Evolutionary conservation across 2,888 invertebrate genomes (phyloP).

Genomic region (Hipparchia sbordonii): DNA sequence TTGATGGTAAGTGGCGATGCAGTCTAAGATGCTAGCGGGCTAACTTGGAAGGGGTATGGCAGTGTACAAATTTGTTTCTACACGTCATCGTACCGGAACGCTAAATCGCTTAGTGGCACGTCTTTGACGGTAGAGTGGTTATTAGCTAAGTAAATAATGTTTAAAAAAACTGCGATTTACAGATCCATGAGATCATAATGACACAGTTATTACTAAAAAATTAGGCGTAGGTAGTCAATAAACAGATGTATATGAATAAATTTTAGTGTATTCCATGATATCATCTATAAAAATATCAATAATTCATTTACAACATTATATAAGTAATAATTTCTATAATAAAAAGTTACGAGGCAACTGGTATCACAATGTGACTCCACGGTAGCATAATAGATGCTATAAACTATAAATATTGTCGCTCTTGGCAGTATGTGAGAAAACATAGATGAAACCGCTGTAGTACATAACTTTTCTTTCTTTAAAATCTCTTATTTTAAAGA

Average conservation of each 20-base stretch:
- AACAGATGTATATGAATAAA: constrained; percentile 13
- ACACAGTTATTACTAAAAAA: not conserved
- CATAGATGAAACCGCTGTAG: constrained; percentile 43
- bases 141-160: too few species aligned
- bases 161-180: too few species aligned
- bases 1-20: too few species aligned
- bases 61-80: too few species aligned
- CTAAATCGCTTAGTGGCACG: too few species aligned
- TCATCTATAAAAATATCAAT: constrained; percentile 23
- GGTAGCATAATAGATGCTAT: constrained; percentile 59
- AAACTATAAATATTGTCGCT: constrained; percentile 56
- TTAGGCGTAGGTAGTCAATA: constrained; percentile 11
- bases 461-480: not conserved
- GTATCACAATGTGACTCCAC: constrained; percentile 47
- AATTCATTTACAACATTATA: constrained; percentile 31
- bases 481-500: too few species aligned
- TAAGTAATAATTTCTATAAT: constrained; percentile 35
- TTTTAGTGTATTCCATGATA: not conserved
- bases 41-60: too few species aligned
- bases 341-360: constrained; percentile 37
- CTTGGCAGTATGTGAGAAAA: constrained; percentile 47
- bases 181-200: not conserved
- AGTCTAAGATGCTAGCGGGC: too few species aligned
- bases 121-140: too few species aligned
- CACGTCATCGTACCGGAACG: too few species aligned